Evolutionary conservation across 2,797 vertebrate species (phyloP).

Genomic region (Pampus argenteus): DNA sequence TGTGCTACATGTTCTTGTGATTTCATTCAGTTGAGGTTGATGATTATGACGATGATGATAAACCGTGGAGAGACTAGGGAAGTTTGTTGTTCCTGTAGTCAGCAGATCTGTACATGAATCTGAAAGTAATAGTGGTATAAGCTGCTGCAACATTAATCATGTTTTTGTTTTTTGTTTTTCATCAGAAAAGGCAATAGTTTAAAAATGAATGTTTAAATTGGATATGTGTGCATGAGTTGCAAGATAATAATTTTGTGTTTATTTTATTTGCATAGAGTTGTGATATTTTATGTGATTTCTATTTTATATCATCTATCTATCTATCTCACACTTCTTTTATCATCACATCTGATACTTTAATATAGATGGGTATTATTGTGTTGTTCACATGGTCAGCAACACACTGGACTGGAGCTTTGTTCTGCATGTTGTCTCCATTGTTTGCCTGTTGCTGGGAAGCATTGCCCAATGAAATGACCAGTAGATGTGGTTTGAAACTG

Average conservation of each 20-base stretch:
- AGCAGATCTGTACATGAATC: background rate
- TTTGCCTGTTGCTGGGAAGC: constrained; percentile 36
- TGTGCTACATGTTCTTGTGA: background rate
- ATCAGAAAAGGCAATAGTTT: background rate
- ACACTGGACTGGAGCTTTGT: constrained; percentile 26
- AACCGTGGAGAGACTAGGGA: background rate
- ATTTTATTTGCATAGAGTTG: background rate
- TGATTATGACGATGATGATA: constrained; percentile 2
- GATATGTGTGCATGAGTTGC: background rate
- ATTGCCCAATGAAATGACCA: background rate
- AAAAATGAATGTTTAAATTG: background rate
- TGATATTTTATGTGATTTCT: background rate
- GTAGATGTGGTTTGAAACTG: constrained; percentile 3
- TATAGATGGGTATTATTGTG: background rate
- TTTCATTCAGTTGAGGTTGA: background rate
- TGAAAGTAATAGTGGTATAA: background rate
- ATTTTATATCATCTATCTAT: background rate
- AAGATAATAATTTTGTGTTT: background rate
- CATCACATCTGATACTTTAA: constrained; percentile 7
- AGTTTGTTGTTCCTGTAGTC: background rate
- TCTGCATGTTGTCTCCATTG: constrained; percentile 41
- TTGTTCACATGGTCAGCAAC: constrained; percentile 4
- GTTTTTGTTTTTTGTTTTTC: background rate
- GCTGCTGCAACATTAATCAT: background rate
- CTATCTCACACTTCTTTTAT: background rate